A percentile compares a stretch with the other conserved stretches of the same genome.
These are phyloP conservation scores for Phoxinus dragarum DNA, from an alignment of 2,797 vertebrate species.

Conservation along the genomic window DNA sequence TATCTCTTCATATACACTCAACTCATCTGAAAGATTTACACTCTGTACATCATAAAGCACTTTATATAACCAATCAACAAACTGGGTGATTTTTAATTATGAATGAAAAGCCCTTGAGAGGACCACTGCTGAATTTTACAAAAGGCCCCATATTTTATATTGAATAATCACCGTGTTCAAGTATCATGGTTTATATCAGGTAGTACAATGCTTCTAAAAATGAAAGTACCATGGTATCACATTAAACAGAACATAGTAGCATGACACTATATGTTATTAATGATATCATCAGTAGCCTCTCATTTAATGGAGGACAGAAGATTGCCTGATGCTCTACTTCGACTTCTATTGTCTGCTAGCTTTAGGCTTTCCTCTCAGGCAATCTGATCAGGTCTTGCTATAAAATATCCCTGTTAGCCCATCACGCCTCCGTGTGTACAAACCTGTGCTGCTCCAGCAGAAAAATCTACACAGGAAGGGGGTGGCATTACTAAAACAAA, in stretches of 20 bases:
- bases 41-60: conserved; percentile 8
- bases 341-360: conserved; percentile 16
- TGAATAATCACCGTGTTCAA: neutral
- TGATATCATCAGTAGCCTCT: neutral
- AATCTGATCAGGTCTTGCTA: conserved; percentile 36
- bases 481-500: conserved; percentile 72
- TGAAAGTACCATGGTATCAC: neutral
- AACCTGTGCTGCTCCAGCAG: conserved; percentile 67
- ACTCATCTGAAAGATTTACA: conserved; percentile 42
- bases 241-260: neutral
- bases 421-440: conserved; percentile 40
- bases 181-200: neutral
- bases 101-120: neutral
- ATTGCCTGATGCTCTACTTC: neutral
- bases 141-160: neutral
- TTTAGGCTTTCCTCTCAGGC: conserved; percentile 10
- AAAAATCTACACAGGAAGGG: conserved; percentile 71
- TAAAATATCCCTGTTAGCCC: conserved; percentile 36
- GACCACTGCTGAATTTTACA: neutral
- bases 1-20: conserved; percentile 3
- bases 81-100: neutral
- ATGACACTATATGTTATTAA: neutral
- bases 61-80: neutral
- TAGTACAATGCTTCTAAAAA: neutral
- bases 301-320: neutral